phyloP scores from a whole-genome alignment of 2,797 vertebrate genomes.

The Pampus argenteus region DNA sequence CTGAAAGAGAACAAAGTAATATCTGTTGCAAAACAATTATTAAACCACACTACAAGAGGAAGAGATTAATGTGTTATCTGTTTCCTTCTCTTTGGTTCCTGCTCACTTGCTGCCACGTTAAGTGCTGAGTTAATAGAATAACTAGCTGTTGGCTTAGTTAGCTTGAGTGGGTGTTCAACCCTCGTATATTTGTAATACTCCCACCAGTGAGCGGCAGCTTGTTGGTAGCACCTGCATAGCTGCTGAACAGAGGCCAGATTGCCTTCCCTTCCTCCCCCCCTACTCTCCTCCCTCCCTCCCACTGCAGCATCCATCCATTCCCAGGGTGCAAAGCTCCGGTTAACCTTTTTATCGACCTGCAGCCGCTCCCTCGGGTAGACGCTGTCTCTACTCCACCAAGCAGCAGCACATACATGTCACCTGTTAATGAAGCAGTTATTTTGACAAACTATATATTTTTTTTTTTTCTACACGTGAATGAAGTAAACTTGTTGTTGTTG shows the following conservation, averaged over 20 bases:
- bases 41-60: not conserved
- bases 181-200: not conserved
- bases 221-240: conserved; percentile 50
- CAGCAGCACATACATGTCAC: conserved; percentile 3
- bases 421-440: not conserved
- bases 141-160: conserved; percentile 6
- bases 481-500: too few relatives aligned
- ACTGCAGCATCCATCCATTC: conserved; percentile 33
- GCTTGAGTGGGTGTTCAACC: too few relatives aligned
- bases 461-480: not conserved
- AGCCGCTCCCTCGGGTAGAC: conserved; percentile 2
- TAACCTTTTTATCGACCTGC: conserved; percentile 34
- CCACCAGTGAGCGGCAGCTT: conserved; percentile 5
- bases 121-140: not conserved
- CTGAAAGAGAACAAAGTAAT: too few relatives aligned
- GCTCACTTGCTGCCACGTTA: not conserved
- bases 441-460: not conserved
- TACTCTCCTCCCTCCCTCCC: not conserved
- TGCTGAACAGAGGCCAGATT: conserved; percentile 44
- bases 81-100: not conserved
- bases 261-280: not conserved
- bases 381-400: not conserved
- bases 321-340: conserved; percentile 12
- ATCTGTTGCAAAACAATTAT: not conserved
- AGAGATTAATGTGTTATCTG: not conserved